Evolutionary conservation across 2,113 vertebrate species (phyloP).

Genomic region (Tichodroma muraria): DNA sequence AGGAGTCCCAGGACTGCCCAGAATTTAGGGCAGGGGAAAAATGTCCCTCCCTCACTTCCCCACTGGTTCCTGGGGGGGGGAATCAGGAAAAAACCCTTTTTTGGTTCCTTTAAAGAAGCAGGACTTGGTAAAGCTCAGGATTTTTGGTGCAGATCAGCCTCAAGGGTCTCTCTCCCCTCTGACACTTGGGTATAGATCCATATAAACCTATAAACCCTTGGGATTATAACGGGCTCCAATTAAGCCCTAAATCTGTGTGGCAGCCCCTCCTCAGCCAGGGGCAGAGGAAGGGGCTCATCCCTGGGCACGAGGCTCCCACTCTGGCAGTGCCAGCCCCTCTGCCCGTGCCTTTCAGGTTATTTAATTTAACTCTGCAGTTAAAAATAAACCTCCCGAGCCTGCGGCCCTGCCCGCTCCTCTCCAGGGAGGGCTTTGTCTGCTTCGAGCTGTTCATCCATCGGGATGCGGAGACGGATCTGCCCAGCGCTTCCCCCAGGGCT

Average conservation of each 20-base stretch:
- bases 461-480: rapidly evolving
- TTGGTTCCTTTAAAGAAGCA: not conserved
- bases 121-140: not conserved
- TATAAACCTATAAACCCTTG: not conserved
- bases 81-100: not conserved
- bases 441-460: rapidly evolving
- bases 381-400: not conserved
- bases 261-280: not conserved
- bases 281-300: rapidly evolving
- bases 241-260: not conserved
- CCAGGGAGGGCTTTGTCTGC: not conserved
- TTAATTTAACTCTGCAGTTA: not conserved
- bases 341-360: not conserved
- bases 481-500: not conserved
- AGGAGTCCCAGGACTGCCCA: not conserved
- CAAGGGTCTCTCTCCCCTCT: not conserved
- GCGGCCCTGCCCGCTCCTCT: not conserved
- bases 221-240: not conserved
- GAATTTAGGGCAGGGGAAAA: not conserved
- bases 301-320: not conserved
- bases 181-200: not conserved
- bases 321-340: not conserved
- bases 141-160: not conserved
- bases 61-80: not conserved
- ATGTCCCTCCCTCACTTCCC: not conserved